Evolutionary conservation across 2,888 invertebrate species (phyloP).

Genomic region (Acanthosepion pharaonis): DNA sequence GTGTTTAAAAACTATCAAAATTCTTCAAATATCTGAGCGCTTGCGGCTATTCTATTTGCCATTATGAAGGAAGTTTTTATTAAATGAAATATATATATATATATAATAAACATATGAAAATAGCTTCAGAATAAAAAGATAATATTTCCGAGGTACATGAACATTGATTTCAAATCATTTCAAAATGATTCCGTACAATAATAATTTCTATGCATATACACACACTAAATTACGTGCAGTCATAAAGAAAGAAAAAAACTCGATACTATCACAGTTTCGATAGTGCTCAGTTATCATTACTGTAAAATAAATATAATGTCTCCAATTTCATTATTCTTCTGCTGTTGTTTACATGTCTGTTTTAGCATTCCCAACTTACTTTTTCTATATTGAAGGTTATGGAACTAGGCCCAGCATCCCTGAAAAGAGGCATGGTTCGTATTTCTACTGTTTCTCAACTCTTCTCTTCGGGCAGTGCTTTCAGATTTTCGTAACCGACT

Average conservation of each 20-base stretch:
- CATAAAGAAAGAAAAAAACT: no score
- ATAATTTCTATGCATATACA: background rate
- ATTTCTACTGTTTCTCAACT: background rate
- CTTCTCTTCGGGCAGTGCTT: background rate
- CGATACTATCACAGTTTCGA: background rate
- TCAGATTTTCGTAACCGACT: background rate
- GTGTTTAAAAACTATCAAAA: no score
- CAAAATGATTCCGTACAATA: background rate
- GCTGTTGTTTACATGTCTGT: background rate
- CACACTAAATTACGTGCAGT: no score
- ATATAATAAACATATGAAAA: no score
- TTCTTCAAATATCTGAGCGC: no score
- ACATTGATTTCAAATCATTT: background rate
- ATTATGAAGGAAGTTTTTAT: no score
- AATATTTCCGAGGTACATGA: no score
- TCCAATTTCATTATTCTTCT: background rate
- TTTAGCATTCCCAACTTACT: background rate
- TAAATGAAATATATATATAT: no score
- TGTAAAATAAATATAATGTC: background rate
- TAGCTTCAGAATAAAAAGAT: no score
- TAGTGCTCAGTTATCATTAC: background rate
- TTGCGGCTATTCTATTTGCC: no score
- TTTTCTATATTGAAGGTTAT: constrained; percentile 1
- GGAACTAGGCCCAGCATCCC: constrained; percentile 20
- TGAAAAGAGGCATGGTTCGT: constrained; percentile 8